Conservation (phyloP, 2,113 vertebrate species). For the Mesembrinibis cayennensis region DNA sequence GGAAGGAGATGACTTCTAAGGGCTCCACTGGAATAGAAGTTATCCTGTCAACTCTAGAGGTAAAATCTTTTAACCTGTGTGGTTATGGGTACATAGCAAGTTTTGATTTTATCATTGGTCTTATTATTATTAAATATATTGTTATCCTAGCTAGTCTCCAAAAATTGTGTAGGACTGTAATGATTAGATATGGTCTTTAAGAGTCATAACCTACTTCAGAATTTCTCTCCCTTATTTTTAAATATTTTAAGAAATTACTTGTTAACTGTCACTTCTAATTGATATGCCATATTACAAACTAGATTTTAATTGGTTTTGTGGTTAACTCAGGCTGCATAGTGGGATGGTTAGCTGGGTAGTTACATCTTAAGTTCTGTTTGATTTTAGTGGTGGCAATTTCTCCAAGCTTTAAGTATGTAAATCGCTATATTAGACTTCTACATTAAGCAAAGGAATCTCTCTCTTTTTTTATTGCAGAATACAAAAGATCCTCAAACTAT, state of each 20-base stretch:
- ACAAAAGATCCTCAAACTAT: slow-evolving; percentile 89
- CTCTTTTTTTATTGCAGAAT: slow-evolving; percentile 79
- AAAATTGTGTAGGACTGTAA: neutral
- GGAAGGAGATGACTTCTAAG: slow-evolving; percentile 93
- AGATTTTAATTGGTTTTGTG: neutral
- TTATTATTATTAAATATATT: neutral
- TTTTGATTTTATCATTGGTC: neutral
- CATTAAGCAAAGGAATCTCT: neutral
- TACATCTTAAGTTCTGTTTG: neutral
- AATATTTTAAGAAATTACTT: neutral
- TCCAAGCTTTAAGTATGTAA: neutral
- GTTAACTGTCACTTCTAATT: neutral
- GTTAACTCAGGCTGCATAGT: neutral
- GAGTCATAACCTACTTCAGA: neutral
- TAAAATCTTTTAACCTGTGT: slow-evolving; percentile 43
- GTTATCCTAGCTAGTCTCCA: neutral
- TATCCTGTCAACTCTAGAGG: slow-evolving; percentile 90
- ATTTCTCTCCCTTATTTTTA: neutral
- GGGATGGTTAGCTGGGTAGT: neutral
- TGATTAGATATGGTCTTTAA: neutral
- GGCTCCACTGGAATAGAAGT: slow-evolving; percentile 92
- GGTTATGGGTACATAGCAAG: neutral
- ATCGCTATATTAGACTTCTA: neutral
- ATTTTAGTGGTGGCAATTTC: neutral
- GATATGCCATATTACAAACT: neutral